A percentile compares a stretch with the other conserved stretches of the same genome.
phyloP scores from a whole-genome alignment of 2,797 vertebrate genomes.

The Microctenopoma steveboyesi region DNA sequence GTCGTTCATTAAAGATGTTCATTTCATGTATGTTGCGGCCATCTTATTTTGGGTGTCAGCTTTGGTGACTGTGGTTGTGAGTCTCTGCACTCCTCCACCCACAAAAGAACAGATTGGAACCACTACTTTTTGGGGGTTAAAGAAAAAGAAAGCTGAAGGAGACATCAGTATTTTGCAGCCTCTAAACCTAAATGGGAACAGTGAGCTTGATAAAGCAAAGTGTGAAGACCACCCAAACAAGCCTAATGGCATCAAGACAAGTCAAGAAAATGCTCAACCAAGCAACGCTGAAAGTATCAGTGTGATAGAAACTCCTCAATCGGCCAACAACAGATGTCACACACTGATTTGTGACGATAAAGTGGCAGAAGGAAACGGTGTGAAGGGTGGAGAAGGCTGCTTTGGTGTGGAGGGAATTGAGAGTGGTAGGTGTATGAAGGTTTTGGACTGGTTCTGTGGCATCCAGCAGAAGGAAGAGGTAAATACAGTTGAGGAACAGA shows the following conservation, averaged over 20 bases:
- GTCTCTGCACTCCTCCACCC: conserved; percentile 91
- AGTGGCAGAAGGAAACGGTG: neutral
- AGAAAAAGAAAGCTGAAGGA: neutral
- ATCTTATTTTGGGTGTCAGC: conserved; percentile 95
- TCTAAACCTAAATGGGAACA: conserved; percentile 27
- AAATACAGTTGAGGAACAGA: conserved; percentile 42
- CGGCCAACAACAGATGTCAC: conserved; percentile 22
- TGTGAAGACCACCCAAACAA: neutral
- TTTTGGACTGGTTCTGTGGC: conserved; percentile 48
- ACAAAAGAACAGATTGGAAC: conserved; percentile 86
- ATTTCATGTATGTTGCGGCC: conserved; percentile 98
- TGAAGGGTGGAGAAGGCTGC: neutral
- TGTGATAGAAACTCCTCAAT: neutral
- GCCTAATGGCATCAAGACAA: neutral
- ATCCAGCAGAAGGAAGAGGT: conserved; percentile 25
- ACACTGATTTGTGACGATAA: neutral
- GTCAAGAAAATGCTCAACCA: conserved; percentile 4
- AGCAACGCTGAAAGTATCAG: neutral
- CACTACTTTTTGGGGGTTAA: conserved; percentile 91
- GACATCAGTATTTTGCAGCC: conserved; percentile 4
- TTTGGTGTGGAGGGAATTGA: conserved; percentile 7
- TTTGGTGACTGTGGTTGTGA: conserved; percentile 88
- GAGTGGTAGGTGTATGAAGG: conserved; percentile 25
- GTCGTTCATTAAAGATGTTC: conserved; percentile 87
- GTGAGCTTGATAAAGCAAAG: conserved; percentile 11